A percentile compares a stretch with the other conserved stretches of the same genome.
phyloP scores from a whole-genome alignment of 2,113 vertebrate genomes.

The Phyllostomus hastatus region DNA sequence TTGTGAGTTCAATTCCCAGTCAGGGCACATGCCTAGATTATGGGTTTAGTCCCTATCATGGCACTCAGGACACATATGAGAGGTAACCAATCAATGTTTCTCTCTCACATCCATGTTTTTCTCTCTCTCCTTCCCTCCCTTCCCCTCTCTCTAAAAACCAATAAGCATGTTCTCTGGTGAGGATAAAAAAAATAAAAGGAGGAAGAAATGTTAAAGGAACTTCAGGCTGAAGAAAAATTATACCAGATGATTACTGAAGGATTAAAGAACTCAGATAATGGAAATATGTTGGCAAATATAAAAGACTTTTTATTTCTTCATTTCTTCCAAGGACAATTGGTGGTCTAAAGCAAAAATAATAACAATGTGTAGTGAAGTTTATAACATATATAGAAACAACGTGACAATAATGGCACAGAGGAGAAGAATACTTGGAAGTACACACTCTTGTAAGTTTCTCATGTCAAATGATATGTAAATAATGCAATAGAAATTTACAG shows the following conservation, averaged over 20 bases:
- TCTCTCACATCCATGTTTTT: too few relatives aligned
- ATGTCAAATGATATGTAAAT: not conserved
- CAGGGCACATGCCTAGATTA: too few relatives aligned
- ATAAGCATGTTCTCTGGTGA: too few relatives aligned
- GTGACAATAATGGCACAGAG: not conserved
- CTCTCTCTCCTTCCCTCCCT: too few relatives aligned
- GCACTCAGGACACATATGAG: too few relatives aligned
- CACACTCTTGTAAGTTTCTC: not conserved
- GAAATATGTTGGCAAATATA: not conserved
- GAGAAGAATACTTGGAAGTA: not conserved
- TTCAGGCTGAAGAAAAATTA: not conserved
- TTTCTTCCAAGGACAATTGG: not conserved
- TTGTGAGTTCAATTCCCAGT: too few relatives aligned
- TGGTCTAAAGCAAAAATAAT: not conserved
- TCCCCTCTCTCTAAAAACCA: too few relatives aligned
- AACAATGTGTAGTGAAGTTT: not conserved
- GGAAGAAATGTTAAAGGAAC: not conserved
- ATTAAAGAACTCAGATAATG: not conserved
- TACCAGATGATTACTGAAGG: not conserved
- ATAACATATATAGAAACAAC: not conserved
- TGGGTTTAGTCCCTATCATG: too few relatives aligned
- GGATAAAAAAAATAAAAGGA: too few relatives aligned
- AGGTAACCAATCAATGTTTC: too few relatives aligned
- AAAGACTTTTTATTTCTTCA: not conserved
- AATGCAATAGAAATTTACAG: not conserved